These are phyloP conservation scores for Holothuria scabra DNA, from an alignment of 53 echinoderm and acorn worm species.

Conservation along the genomic window DNA sequence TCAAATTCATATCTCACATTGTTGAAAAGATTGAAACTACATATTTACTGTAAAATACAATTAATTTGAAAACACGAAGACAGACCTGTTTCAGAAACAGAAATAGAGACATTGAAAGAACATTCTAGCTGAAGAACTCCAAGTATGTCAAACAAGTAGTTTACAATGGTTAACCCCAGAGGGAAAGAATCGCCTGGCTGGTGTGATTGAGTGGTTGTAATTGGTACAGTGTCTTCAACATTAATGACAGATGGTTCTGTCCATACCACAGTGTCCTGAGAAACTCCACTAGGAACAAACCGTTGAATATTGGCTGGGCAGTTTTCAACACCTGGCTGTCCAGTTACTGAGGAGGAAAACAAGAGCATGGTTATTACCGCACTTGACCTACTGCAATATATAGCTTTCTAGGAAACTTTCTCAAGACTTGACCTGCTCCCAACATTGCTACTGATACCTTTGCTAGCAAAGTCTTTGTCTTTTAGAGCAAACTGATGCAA, in stretches of 20 bases:
- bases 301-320: constrained; percentile 42
- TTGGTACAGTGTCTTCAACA: not conserved
- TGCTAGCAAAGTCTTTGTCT: too few species aligned
- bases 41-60: too few species aligned
- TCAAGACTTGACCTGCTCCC: too few species aligned
- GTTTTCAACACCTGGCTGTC: constrained; percentile 23
- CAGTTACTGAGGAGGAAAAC: constrained; percentile 28
- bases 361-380: too few species aligned
- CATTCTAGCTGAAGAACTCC: constrained; percentile 6
- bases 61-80: too few species aligned
- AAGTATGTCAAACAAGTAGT: constrained; percentile 8
- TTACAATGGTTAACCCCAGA: constrained; percentile 3
- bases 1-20: too few species aligned
- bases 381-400: not conserved
- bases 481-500: too few species aligned
- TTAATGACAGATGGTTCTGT: constrained; percentile 23
- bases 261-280: constrained; percentile 39
- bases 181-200: not conserved
- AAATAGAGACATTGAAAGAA: constrained; percentile 6
- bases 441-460: too few species aligned
- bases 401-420: too few species aligned
- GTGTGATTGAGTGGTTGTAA: not conserved
- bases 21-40: too few species aligned
- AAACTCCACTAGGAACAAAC: constrained; percentile 9
- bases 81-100: not conserved